Conservation (phyloP, 2,113 vertebrate species). For the Strix uralensis region DNA sequence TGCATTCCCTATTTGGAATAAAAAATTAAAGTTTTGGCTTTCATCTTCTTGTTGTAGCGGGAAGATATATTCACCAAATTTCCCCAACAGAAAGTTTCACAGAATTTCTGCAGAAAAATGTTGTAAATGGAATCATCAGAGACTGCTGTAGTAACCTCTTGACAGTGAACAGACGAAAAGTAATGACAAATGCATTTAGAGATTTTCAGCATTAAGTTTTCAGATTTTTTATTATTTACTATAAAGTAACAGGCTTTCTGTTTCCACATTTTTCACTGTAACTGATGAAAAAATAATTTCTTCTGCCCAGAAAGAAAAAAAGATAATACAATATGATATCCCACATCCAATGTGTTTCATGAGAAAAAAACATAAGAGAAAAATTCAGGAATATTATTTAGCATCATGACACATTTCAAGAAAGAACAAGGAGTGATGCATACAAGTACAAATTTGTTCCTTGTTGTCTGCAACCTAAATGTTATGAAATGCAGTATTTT, state of each 20-base stretch:
- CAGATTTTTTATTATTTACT: neutral
- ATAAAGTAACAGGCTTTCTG: neutral
- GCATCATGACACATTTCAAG: neutral
- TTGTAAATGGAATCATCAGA: neutral
- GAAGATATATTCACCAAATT: neutral
- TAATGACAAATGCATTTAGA: neutral
- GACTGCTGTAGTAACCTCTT: neutral
- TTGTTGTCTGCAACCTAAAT: neutral
- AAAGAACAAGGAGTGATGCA: neutral
- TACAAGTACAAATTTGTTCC: neutral
- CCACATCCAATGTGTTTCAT: neutral
- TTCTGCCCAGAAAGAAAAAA: neutral
- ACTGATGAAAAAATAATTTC: neutral
- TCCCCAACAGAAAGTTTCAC: neutral
- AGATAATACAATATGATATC: neutral
- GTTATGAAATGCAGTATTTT: slow-evolving; percentile 14
- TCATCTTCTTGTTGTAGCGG: neutral
- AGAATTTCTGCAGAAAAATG: neutral
- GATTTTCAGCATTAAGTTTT: neutral
- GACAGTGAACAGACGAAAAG: neutral
- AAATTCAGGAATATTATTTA: neutral
- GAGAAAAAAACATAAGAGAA: neutral
- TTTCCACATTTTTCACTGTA: neutral
- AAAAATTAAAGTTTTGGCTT: neutral
- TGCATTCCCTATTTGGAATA: neutral